Evolutionary conservation across 2,797 vertebrate genomes (phyloP).

Genomic region (Loris lydekkerianus): DNA sequence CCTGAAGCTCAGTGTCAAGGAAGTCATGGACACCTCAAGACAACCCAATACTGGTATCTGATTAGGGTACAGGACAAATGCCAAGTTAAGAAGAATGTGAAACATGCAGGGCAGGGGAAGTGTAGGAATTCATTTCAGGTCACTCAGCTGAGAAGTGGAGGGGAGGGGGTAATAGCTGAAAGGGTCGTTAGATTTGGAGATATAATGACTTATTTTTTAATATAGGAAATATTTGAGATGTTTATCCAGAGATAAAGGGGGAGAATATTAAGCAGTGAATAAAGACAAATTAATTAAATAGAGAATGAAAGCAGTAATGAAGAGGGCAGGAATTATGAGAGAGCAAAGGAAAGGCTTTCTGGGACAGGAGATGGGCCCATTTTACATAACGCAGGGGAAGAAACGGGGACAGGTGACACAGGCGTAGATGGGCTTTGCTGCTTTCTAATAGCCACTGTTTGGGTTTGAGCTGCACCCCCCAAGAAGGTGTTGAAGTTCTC

Average conservation of each 20-base stretch:
- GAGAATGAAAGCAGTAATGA: neutral
- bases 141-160: neutral
- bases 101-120: too few species aligned
- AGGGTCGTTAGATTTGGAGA: neutral
- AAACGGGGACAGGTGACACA: neutral
- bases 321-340: neutral
- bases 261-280: neutral
- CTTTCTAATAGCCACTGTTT: neutral
- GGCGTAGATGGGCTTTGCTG: neutral
- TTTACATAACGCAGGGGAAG: neutral
- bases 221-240: too few species aligned
- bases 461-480: fast-evolving
- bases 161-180: too few species aligned
- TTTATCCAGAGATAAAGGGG: neutral
- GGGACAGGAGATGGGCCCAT: neutral
- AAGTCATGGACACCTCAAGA: neutral
- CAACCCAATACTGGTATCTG: too few species aligned
- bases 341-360: neutral
- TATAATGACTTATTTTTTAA: neutral
- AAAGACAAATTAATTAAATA: neutral
- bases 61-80: neutral
- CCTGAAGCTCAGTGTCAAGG: fast-evolving
- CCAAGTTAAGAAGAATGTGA: neutral
- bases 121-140: neutral
- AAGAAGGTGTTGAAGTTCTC: neutral